phyloP scores from a whole-genome alignment of 1,140 invertebrate species.

The Phenacoccus solenopsis region DNA sequence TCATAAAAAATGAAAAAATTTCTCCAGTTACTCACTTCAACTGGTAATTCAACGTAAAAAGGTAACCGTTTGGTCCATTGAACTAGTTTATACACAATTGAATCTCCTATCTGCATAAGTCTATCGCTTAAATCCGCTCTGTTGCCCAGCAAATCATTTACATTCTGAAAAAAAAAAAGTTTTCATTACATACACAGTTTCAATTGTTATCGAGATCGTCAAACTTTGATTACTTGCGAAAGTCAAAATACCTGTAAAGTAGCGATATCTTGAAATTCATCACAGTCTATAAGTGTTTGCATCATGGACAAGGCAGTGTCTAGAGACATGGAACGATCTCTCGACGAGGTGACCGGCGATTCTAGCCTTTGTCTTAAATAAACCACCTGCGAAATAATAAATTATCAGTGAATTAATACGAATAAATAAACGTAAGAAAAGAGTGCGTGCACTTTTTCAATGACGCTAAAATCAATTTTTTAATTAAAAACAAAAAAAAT shows the following conservation, averaged over 20 bases:
- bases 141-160: constrained; percentile 79
- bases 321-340: constrained; percentile 65
- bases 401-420: no score
- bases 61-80: constrained; percentile 96
- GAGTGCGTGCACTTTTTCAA: no score
- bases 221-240: background rate
- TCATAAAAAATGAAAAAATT: no score
- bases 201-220: no score
- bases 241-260: constrained; percentile 46
- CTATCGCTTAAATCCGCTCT: constrained; percentile 83
- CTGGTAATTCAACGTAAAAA: constrained; percentile 88
- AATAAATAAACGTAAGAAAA: no score
- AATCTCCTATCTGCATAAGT: constrained; percentile 87
- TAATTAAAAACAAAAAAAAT: no score
- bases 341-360: constrained; percentile 69
- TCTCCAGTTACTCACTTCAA: constrained; percentile 50
- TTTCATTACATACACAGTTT: no score
- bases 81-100: constrained; percentile 91
- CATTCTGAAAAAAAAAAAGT: constrained; percentile 47
- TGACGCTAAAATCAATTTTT: no score
- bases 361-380: constrained; percentile 75
- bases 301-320: constrained; percentile 75
- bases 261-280: constrained; percentile 89
- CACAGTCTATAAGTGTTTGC: constrained; percentile 79
- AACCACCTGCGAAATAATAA: constrained; percentile 45